Percentiles rank a stretch among this genome's conserved stretches.
Evolutionary conservation across 2,888 invertebrate genomes (phyloP).

Genomic region (Pantelozetes paolii): DNA sequence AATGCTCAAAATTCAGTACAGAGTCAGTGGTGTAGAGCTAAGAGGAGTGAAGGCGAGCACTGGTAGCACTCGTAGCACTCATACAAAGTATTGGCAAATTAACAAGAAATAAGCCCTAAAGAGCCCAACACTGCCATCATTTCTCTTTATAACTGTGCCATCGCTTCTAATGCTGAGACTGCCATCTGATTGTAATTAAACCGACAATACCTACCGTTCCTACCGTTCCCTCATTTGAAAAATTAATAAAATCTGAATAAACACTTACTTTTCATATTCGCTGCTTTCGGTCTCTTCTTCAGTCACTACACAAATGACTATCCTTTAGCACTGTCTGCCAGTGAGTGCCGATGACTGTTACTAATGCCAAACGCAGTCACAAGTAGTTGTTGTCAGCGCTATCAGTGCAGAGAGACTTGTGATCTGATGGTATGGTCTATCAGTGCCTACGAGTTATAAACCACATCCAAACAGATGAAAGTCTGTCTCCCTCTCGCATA

Average conservation of each 20-base stretch:
- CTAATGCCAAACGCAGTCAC: background rate
- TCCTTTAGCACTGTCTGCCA: background rate
- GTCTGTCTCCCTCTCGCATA: background rate
- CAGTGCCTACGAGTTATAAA: background rate
- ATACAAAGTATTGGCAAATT: slow-evolving; percentile 29
- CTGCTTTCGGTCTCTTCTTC: background rate
- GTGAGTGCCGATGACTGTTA: background rate
- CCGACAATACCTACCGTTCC: background rate
- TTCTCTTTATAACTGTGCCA: background rate
- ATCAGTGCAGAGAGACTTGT: background rate
- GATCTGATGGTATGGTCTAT: background rate
- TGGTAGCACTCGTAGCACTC: background rate
- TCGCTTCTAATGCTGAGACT: background rate
- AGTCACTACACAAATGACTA: background rate
- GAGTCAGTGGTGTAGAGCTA: background rate
- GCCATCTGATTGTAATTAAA: slow-evolving; percentile 33
- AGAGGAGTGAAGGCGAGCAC: background rate
- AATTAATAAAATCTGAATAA: background rate
- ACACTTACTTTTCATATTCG: slow-evolving; percentile 13
- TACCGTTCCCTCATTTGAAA: background rate
- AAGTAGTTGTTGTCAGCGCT: background rate
- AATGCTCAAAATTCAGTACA: background rate
- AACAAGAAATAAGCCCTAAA: slow-evolving; percentile 21
- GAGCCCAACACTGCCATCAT: slow-evolving; percentile 24
- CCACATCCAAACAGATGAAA: slow-evolving; percentile 22